Evolutionary conservation across 2,797 vertebrate genomes (phyloP), one percentile per base, ranked within the genome.

Genomic region (Acipenser ruthenus): DNA sequence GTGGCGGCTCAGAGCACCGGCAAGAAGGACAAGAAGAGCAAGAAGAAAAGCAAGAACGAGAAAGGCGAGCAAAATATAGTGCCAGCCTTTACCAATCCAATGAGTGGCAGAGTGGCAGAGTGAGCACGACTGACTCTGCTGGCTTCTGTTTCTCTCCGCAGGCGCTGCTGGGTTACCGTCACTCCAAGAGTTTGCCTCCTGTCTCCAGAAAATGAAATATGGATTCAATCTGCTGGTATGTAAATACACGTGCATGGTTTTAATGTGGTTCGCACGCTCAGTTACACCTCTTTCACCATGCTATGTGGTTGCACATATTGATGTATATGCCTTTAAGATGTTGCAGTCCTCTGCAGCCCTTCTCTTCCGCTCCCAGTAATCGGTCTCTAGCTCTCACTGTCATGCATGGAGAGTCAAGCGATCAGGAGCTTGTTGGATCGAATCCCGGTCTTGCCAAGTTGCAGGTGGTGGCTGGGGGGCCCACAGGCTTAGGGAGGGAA

Each of bases 221-320:
- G 84, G 78, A 37, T 88, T 92, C 69, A 92, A 91, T 75, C 75
- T 90, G n/a, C 67, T 92, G 76, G 90, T 91, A 23, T 6, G 75
- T 71, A 37, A 37, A 37, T 37, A 37, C 23, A 4, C 2, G 23
- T 37, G 23, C 23, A 37, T 37, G 1, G 23, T 37, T 37, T 37
- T 3, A 37, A 37, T 37, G 23, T 3, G 23, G 0, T 37, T 37
- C 37, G 23, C 23, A 37, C 4, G 23, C 23, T 37, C 23, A 37
- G 23, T 37, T 37, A 37, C 23, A 37, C 23, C 23, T 37, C 23
- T 37, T 23, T 37, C 23, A 37, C 23, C 4, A 4, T 37, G 23
- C 23, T 37, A 4, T 37, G 2, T 37, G 23, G 2, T 37, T 37
- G 23, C 23, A 23, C 23, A 4, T 37, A 37, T 37, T 37, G 23